phyloP scores from a whole-genome alignment of 1,140 invertebrate genomes.

The Bombus waltoni region DNA sequence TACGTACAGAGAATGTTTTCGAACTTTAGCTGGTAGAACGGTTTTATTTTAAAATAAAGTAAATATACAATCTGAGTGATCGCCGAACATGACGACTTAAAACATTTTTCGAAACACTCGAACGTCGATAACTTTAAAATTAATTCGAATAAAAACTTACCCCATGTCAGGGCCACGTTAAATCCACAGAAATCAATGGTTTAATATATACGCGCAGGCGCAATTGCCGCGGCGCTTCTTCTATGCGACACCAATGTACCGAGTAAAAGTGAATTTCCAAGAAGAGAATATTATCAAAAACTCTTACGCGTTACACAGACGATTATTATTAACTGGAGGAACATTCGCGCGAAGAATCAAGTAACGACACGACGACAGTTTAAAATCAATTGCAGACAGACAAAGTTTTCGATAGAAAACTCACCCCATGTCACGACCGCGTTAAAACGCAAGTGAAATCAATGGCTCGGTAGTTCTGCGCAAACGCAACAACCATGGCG shows the following conservation, averaged over 20 bases:
- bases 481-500: conserved; percentile 34
- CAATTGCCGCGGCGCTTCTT: conserved; percentile 13
- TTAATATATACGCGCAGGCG: conserved; percentile 49
- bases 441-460: conserved; percentile 40
- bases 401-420: conserved; percentile 49
- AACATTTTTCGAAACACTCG: neutral
- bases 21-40: too few relatives aligned
- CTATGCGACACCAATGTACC: conserved; percentile 44
- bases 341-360: neutral
- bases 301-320: neutral
- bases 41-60: neutral
- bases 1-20: conserved; percentile 44
- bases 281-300: neutral
- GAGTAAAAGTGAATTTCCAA: conserved; percentile 27
- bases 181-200: conserved; percentile 53
- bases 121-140: conserved; percentile 55
- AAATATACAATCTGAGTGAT: neutral
- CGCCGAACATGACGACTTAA: too few relatives aligned
- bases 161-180: conserved; percentile 64
- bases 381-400: conserved; percentile 39
- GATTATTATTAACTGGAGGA: neutral
- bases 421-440: conserved; percentile 56
- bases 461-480: conserved; percentile 56
- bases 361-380: too few relatives aligned
- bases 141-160: conserved; percentile 76